These are phyloP conservation scores for Sarotherodon lohbergeri DNA, from an alignment of 2,113 vertebrate genomes.

Conservation along the genomic window DNA sequence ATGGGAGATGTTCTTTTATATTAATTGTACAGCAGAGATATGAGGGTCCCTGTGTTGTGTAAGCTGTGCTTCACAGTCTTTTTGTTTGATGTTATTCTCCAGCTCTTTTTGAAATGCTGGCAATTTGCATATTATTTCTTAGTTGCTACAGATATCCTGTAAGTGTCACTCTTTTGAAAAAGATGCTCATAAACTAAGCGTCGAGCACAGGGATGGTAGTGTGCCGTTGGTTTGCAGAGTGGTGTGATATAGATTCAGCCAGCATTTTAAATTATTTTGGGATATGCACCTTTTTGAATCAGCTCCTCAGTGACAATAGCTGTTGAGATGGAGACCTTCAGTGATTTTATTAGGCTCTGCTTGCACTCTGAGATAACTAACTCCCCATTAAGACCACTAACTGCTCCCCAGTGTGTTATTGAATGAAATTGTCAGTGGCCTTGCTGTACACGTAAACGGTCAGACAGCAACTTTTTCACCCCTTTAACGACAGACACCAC, in stretches of 20 bases:
- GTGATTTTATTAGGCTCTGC: constrained; percentile 23
- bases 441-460: constrained; percentile 14
- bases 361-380: constrained; percentile 32
- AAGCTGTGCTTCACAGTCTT: constrained; percentile 17
- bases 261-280: background rate
- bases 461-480: constrained; percentile 9
- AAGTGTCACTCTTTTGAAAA: constrained; percentile 3
- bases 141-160: constrained; percentile 2
- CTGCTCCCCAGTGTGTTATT: constrained; percentile 32
- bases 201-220: background rate
- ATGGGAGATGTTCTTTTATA: constrained; percentile 11
- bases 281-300: background rate
- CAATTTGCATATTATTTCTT: constrained; percentile 49
- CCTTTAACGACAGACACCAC: constrained; percentile 5
- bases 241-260: background rate
- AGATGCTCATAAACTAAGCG: background rate
- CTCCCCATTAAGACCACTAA: constrained; percentile 30
- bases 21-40: background rate
- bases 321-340: background rate
- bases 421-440: constrained; percentile 24
- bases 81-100: constrained; percentile 27
- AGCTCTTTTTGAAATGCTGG: constrained; percentile 25
- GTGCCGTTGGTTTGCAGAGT: background rate
- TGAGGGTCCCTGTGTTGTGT: background rate
- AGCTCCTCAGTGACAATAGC: background rate